phyloP scores from a whole-genome alignment of 1,140 invertebrate genomes.

The Drosophila chauvacae region DNA sequence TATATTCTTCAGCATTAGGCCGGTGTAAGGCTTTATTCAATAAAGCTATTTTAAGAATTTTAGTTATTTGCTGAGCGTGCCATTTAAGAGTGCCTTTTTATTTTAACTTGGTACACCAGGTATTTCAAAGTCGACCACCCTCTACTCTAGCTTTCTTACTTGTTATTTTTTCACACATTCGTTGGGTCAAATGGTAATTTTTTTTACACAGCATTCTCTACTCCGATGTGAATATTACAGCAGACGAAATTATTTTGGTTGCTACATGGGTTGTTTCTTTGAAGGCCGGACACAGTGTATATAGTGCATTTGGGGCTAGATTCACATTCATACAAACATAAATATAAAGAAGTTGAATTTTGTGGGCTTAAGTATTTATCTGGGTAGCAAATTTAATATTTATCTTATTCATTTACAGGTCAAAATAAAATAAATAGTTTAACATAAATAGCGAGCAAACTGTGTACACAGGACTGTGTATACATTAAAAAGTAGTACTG shows the following conservation, averaged over 20 bases:
- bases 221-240: constrained; percentile 14
- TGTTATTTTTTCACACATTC: constrained; percentile 11
- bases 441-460: background rate
- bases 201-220: constrained; percentile 21
- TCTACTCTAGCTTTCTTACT: no score
- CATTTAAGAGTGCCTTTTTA: no score
- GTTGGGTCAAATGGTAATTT: constrained; percentile 30
- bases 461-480: no score
- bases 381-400: background rate
- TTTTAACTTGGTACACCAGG: background rate
- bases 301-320: background rate
- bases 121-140: background rate
- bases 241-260: constrained; percentile 8
- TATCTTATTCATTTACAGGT: background rate
- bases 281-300: background rate
- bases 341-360: background rate
- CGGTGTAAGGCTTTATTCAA: no score
- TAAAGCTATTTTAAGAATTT: no score
- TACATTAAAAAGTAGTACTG: background rate
- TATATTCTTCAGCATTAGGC: no score
- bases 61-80: no score
- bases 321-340: background rate
- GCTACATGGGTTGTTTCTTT: constrained; percentile 24
- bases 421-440: background rate
- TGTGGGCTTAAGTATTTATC: no score